A percentile compares a stretch with the other conserved stretches of the same genome.
phyloP scores from a whole-genome alignment of 1,140 invertebrate species.

The Diorhabda elongata region DNA sequence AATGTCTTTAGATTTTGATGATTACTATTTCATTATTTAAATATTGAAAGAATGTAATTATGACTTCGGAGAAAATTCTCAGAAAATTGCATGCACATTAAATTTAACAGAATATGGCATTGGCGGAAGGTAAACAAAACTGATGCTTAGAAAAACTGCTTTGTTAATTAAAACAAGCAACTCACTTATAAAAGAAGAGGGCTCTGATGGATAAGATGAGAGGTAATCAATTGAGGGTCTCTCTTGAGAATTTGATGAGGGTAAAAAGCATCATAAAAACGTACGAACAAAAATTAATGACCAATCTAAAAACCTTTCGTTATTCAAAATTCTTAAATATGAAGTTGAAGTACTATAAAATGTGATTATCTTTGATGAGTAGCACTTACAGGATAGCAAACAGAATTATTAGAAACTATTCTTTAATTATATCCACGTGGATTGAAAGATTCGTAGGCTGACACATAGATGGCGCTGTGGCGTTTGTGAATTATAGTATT shows the following conservation, averaged over 20 bases:
- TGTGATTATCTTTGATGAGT: no score
- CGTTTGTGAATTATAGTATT: no score
- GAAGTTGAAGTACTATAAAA: no score
- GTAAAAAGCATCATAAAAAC: conserved; percentile 7
- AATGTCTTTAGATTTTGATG: no score
- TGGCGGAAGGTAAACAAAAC: conserved; percentile 1
- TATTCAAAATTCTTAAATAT: not conserved
- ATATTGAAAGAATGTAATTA: no score
- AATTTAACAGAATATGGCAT: not conserved
- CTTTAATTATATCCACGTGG: no score
- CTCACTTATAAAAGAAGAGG: conserved; percentile 10
- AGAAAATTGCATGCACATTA: not conserved
- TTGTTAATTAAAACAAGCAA: conserved; percentile 14
- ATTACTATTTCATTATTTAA: no score
- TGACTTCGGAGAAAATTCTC: no score
- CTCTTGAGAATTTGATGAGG: conserved; percentile 8
- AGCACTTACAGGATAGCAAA: no score
- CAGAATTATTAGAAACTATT: no score
- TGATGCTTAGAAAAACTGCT: not conserved
- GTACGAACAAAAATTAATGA: not conserved
- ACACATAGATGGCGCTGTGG: no score
- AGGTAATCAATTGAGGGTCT: conserved; percentile 13
- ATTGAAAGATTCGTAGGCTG: no score
- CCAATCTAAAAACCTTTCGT: not conserved
- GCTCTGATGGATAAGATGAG: conserved; percentile 12